Base-by-base conservation (phyloP, 2,888 invertebrate species). In the Athalia rosae region DNA sequence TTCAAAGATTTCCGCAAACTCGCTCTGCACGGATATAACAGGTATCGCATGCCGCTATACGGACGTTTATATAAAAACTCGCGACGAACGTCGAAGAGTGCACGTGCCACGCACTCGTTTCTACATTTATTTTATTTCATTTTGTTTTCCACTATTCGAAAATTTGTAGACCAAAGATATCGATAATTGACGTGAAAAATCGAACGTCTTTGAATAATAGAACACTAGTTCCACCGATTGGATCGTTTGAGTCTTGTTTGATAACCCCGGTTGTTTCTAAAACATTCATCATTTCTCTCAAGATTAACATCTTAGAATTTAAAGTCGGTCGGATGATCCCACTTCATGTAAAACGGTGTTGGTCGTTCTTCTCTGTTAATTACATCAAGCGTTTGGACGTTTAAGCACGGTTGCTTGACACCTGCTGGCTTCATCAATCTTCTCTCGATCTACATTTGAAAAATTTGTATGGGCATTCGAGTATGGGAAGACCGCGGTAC, bases 381-480 rank as follows among this genome's bases (percentile, higher is more conserved):
- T 73, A 77, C 77, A 73, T 73, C 69, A 73, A 77, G 77, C 78
- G 76, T 79, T 66, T 71, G 71, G 76, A 78, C 79, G 79, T 81
- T 81, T 81, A 82, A 84, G 84, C 85, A 28, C 28, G 28, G 85
- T 82, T 84, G 78, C 87, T 85, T 86, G 83, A 85, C 86, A 83
- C 85, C 82, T 82, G 80, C 77, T 80, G 84, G 83, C 83, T 80
- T 83, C 87, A 87, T 87, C 87, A 84, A 87, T 87, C 87, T 87
- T 81, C 81, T 79, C 79, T 83, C 83, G 82, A 85, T 87, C 83
- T 79, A 78, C 77, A 76, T 78, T 79, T 50, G 61, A 61, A 28
- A 28, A 28, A 28, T 0, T 28, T 28, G 28, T 28, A 28, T 2
- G 28, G 28, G 28, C 28, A 28, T 28, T 28, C 74, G 74, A 58